Conservation (phyloP, 1,140 invertebrate species). For the Cherax quadricarinatus region DNA sequence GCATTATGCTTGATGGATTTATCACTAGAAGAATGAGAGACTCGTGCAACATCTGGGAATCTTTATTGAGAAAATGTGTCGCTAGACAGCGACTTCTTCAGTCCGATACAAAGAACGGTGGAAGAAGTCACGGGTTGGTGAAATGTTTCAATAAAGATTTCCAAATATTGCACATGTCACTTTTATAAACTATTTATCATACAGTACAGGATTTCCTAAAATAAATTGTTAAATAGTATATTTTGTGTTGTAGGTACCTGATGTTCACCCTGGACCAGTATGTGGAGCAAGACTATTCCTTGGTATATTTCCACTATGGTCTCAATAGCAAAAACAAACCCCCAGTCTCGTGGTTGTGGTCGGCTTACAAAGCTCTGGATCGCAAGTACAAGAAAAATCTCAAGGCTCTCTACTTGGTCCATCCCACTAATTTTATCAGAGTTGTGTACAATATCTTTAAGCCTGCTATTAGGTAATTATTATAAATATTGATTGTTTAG, state of each 20-base stretch:
- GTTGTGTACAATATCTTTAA: constrained; percentile 97
- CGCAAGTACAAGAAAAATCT: constrained; percentile 99
- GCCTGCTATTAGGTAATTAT: constrained; percentile 88
- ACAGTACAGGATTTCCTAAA: too few species aligned
- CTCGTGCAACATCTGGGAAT: too few species aligned
- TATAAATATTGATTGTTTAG: not conserved
- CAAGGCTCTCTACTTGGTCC: constrained; percentile 98
- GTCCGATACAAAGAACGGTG: too few species aligned
- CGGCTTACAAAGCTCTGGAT: constrained; percentile 98
- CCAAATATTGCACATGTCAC: too few species aligned
- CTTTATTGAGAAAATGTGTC: too few species aligned
- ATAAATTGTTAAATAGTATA: not conserved
- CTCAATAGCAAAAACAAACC: constrained; percentile 98
- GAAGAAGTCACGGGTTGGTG: too few species aligned
- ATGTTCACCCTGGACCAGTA: constrained; percentile 97
- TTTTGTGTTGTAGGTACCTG: constrained; percentile 85
- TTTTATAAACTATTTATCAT: too few species aligned
- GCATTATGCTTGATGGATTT: too few species aligned
- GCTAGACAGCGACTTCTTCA: too few species aligned
- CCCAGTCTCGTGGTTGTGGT: constrained; percentile 95
- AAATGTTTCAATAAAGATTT: too few species aligned
- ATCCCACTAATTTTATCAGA: constrained; percentile 98
- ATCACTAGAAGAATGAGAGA: too few species aligned
- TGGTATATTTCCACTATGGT: constrained; percentile 99
- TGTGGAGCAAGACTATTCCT: constrained; percentile 98